Conservation (phyloP, 2,113 vertebrate species). For the Chauna torquata region DNA sequence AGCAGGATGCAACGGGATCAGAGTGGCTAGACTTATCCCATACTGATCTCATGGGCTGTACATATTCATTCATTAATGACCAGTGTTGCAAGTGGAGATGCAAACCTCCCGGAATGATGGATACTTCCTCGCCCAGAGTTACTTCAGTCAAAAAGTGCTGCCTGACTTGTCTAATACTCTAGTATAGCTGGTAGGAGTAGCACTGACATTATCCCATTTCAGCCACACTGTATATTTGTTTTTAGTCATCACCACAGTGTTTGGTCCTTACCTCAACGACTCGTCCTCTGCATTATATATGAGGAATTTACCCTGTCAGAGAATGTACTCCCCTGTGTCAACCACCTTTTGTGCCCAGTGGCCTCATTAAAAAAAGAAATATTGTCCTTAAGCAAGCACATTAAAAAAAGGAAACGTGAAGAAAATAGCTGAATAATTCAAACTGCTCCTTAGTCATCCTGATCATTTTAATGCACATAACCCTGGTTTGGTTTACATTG, state of each 20-base stretch:
- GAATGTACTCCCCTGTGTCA: background rate
- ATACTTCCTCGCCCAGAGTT: background rate
- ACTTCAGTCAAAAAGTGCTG: background rate
- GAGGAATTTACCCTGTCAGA: background rate
- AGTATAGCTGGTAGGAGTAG: background rate
- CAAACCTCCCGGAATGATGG: background rate
- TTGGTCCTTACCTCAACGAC: background rate
- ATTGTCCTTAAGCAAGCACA: background rate
- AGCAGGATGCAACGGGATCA: background rate
- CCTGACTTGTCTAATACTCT: background rate
- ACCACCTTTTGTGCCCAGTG: background rate
- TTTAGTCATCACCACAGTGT: background rate
- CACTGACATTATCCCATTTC: background rate
- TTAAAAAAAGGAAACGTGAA: background rate
- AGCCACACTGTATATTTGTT: background rate
- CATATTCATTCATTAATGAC: background rate
- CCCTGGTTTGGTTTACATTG: background rate
- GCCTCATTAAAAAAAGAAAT: background rate
- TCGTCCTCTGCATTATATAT: background rate
- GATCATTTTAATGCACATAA: background rate
- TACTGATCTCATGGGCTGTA: background rate
- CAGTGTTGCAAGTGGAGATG: background rate
- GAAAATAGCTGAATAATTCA: slow-evolving; percentile 4
- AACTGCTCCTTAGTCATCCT: background rate
- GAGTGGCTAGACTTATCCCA: background rate